phyloP scores from a whole-genome alignment of 2,113 vertebrate species.

The Phrynosoma blainvillii region DNA sequence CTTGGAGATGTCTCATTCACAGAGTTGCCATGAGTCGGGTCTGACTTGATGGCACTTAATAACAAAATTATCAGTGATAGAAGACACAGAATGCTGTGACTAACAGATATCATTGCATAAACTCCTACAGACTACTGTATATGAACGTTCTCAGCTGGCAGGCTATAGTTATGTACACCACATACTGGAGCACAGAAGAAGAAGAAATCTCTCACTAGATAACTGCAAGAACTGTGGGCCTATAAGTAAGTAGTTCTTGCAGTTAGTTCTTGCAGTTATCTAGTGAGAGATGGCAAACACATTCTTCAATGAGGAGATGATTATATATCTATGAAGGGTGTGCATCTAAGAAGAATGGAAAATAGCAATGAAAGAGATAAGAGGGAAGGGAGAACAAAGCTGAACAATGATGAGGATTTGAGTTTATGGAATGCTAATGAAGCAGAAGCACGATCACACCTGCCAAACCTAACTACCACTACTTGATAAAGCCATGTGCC shows the following conservation, averaged over 20 bases:
- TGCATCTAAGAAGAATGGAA: background rate
- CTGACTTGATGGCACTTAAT: too few relatives aligned
- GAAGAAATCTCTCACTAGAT: too few relatives aligned
- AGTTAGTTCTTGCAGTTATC: background rate
- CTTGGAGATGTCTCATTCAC: too few relatives aligned
- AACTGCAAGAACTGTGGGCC: background rate
- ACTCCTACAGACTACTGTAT: background rate
- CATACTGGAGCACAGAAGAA: background rate
- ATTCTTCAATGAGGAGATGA: background rate
- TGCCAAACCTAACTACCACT: background rate
- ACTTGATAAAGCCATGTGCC: background rate
- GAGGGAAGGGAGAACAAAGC: background rate
- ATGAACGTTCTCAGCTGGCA: background rate
- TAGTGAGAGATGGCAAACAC: background rate
- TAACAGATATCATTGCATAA: background rate
- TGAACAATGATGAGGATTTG: background rate
- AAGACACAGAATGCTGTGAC: background rate
- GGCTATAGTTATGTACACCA: background rate
- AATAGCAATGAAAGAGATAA: background rate
- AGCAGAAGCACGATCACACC: background rate
- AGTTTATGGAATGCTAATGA: background rate
- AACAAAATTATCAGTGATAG: background rate
- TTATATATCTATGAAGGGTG: too few relatives aligned
- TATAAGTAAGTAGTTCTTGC: background rate
- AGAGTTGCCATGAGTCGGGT: too few relatives aligned